Percentiles rank a stretch among this genome's conserved stretches.
Evolutionary conservation across 2,888 invertebrate species (phyloP).

Genomic region (Podabrus alpinus): DNA sequence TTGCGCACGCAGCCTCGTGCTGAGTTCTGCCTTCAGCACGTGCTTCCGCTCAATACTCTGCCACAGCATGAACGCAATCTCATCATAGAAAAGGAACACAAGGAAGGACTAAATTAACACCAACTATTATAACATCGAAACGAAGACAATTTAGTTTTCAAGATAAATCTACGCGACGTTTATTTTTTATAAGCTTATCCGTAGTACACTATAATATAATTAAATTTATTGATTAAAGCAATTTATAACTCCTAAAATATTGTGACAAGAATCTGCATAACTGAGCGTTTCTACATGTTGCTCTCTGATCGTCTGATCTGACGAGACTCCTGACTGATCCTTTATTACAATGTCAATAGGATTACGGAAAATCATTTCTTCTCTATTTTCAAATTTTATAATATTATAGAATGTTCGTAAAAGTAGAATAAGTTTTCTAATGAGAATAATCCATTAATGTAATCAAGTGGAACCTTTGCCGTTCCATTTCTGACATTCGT

Average conservation of each 20-base stretch:
- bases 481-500: too few species aligned
- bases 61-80: constrained; percentile 24
- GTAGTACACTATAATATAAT: not conserved
- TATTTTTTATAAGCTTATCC: not conserved
- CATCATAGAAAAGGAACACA: constrained; percentile 15
- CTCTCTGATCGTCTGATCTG: not conserved
- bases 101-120: constrained; percentile 17
- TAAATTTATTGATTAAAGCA: not conserved
- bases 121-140: constrained; percentile 4
- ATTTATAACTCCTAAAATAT: not conserved
- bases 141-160: constrained; percentile 4
- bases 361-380: not conserved
- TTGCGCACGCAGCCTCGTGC: constrained; percentile 38
- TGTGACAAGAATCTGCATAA: not conserved
- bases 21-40: constrained; percentile 43
- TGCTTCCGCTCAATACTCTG: constrained; percentile 45
- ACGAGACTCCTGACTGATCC: not conserved
- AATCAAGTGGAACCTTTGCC: too few species aligned
- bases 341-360: too few species aligned
- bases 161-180: not conserved
- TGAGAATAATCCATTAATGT: too few species aligned
- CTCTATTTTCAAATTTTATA: too few species aligned
- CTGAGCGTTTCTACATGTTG: not conserved
- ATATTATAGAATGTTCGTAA: too few species aligned
- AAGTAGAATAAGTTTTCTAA: too few species aligned